Base-by-base conservation (phyloP, 2,113 vertebrate genomes). In the Colinus virginianus region DNA sequence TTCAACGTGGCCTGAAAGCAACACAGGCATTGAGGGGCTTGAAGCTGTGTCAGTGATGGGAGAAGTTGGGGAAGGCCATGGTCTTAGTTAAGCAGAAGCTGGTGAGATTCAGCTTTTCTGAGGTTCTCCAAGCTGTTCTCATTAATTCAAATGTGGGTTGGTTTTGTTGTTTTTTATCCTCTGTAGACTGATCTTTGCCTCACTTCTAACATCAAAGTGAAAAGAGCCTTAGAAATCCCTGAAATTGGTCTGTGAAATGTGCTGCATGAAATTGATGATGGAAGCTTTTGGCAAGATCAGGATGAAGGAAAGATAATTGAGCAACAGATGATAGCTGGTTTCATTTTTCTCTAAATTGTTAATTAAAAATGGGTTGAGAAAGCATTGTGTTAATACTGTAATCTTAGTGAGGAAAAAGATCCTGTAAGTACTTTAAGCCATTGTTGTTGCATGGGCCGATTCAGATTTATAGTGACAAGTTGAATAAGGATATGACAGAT, bases 141-240 rank as follows among this genome's bases (percentile, higher is more conserved):
- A 34, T 82, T 85, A 87, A 77, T 78, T 87, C 53, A 85, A 32
- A 67, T 62, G 7, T 51, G 76, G 19, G 9, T 1, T 1, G 19
- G 9, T 1, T 1, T 5, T 22, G 26, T 6, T 16, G 28, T 90
- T 83, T 76, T 14, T n/a, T n/a, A 20, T 20, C 38, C 30, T 22
- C 81, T 26, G n/a, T 90, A 58, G 19, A 45, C 78, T 32, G 84
- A 2, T 78, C 72, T 81, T 69, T 78, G 46, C 78, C 20, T 87
- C 38, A 56, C 32, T 92, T 93, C 19, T 88, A 89, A 92, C 48
- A 81, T 86, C 15, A 53, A 95, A 84, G 48, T 87, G 51, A 69
- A 75, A 88, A 76, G 49, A 92, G 38, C 34, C 63, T 71, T 61
- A 49, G 67, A 95, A 94, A 69, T 90, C 66, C 79, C 69, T 78